Evolutionary conservation across 2,797 vertebrate species (phyloP).

Genomic region (Aphelocoma californica): DNA sequence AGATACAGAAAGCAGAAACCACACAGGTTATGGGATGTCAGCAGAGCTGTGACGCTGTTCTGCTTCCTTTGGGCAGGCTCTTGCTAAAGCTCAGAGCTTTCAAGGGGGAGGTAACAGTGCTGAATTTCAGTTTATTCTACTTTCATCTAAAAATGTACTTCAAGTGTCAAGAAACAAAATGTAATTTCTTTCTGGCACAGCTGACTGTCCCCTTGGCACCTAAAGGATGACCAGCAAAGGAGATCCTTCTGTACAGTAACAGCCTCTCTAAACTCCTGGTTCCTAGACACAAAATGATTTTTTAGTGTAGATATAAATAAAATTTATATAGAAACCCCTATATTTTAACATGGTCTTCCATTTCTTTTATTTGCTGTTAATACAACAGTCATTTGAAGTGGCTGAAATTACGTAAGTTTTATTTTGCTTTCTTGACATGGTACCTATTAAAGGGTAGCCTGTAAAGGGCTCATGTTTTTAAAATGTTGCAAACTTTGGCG

Average conservation of each 20-base stretch:
- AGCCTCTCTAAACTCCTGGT: background rate
- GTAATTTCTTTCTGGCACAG: background rate
- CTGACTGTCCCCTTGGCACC: background rate
- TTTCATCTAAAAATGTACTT: background rate
- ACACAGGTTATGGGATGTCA: background rate
- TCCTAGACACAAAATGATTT: background rate
- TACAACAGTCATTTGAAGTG: background rate
- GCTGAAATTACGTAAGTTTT: background rate
- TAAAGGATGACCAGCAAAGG: background rate
- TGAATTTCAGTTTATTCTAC: background rate
- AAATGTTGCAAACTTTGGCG: background rate
- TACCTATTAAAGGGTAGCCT: background rate
- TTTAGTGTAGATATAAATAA: background rate
- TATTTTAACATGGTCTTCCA: background rate
- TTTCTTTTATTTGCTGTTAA: background rate
- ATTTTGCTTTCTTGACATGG: background rate
- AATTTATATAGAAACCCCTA: no score
- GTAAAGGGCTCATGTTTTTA: background rate
- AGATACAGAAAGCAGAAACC: background rate
- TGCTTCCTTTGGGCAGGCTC: background rate
- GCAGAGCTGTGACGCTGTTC: background rate
- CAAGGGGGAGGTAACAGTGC: background rate
- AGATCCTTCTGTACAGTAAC: background rate
- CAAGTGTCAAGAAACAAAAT: background rate
- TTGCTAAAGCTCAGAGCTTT: background rate